Evolutionary conservation across 2,797 vertebrate species (phyloP).

Genomic region (Malurus leucopterus): DNA sequence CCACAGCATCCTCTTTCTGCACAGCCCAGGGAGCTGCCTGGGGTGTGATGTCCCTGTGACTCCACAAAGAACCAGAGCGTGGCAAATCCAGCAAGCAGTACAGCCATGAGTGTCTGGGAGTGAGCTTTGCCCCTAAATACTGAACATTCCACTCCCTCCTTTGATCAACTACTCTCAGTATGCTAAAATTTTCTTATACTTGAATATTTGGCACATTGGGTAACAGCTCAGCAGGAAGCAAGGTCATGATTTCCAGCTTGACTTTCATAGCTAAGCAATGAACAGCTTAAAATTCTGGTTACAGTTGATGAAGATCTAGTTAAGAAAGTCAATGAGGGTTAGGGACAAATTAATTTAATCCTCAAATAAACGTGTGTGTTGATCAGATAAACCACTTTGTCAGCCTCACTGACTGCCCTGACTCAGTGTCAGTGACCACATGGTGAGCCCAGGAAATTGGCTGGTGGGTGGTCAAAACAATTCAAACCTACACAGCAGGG

Average conservation of each 20-base stretch:
- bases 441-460: neutral
- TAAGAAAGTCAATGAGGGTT: neutral
- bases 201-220: neutral
- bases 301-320: neutral
- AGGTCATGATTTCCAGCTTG: neutral
- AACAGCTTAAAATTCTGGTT: neutral
- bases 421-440: neutral
- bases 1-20: too few species aligned
- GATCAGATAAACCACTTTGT: neutral
- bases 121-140: neutral
- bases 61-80: neutral
- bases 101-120: neutral
- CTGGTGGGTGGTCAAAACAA: too few species aligned
- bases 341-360: neutral
- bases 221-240: neutral
- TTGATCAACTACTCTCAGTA: neutral
- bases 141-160: neutral
- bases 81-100: rapidly evolving
- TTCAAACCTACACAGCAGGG: neutral
- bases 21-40: neutral
- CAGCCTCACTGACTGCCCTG: neutral
- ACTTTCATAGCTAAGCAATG: neutral
- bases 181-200: neutral
- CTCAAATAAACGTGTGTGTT: neutral
- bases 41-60: neutral